Evolutionary conservation across 2,888 invertebrate genomes (phyloP).

Genomic region (Drosophila subsilvestris): DNA sequence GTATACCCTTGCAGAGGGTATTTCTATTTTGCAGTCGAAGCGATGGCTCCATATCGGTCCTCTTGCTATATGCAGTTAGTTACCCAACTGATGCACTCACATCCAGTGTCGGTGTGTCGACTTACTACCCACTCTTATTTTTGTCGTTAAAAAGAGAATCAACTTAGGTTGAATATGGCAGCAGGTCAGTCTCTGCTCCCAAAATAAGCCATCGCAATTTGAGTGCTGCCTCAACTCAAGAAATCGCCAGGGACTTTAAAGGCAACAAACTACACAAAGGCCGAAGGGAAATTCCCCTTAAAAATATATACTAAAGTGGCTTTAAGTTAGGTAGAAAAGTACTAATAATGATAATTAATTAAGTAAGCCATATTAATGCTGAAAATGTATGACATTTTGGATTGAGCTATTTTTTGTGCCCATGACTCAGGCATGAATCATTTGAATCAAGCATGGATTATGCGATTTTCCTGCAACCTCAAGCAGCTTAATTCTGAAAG

Average conservation of each 20-base stretch:
- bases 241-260: neutral
- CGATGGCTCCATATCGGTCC: no score
- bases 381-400: no score
- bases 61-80: no score
- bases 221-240: constrained; percentile 13
- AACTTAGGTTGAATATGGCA: constrained; percentile 16
- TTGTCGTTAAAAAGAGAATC: neutral
- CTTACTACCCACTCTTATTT: neutral
- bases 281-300: neutral
- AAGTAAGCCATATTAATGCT: no score
- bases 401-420: no score
- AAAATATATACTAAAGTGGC: neutral
- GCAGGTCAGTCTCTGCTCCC: constrained; percentile 14
- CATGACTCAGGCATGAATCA: no score
- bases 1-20: neutral
- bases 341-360: no score
- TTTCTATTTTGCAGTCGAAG: neutral
- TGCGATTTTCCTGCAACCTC: no score
- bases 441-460: no score
- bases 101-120: neutral
- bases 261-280: no score
- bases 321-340: no score
- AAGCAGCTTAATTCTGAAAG: neutral
- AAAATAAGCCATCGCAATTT: constrained; percentile 29
- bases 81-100: no score